Evolutionary conservation across 2,113 vertebrate genomes (phyloP).

Genomic region (Macroglossus sobrinus): DNA sequence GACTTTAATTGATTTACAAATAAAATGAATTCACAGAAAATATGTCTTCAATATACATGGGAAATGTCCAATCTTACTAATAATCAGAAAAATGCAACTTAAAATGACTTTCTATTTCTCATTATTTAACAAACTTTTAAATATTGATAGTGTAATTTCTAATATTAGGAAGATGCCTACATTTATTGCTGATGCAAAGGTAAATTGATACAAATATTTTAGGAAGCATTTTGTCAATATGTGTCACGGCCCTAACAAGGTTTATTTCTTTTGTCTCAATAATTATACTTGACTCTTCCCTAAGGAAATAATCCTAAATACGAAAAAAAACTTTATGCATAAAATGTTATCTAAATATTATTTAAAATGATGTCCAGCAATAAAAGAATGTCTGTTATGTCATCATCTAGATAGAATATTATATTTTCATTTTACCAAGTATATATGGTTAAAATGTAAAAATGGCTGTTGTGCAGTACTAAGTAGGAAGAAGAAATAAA

Average conservation of each 20-base stretch:
- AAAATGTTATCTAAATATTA: neutral
- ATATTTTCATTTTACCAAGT: neutral
- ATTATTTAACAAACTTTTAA: neutral
- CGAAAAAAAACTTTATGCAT: neutral
- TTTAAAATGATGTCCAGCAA: neutral
- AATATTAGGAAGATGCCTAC: neutral
- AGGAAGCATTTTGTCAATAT: neutral
- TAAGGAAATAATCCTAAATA: neutral
- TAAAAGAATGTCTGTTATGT: neutral
- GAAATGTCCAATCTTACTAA: neutral
- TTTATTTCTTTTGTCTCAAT: neutral
- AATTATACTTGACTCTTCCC: neutral
- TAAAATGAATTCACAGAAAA: neutral
- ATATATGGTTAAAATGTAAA: neutral
- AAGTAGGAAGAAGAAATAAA: neutral
- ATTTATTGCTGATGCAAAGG: neutral
- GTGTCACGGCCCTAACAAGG: neutral
- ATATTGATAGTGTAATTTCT: neutral
- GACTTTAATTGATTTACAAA: neutral
- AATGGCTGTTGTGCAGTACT: neutral
- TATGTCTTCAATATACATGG: neutral
- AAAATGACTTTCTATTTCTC: neutral
- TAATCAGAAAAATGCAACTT: neutral
- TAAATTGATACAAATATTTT: neutral
- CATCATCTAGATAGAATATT: neutral